A percentile compares a stretch with the other conserved stretches of the same genome.
Conservation (phyloP, 2,113 vertebrate genomes). For the Gavialis gangeticus region DNA sequence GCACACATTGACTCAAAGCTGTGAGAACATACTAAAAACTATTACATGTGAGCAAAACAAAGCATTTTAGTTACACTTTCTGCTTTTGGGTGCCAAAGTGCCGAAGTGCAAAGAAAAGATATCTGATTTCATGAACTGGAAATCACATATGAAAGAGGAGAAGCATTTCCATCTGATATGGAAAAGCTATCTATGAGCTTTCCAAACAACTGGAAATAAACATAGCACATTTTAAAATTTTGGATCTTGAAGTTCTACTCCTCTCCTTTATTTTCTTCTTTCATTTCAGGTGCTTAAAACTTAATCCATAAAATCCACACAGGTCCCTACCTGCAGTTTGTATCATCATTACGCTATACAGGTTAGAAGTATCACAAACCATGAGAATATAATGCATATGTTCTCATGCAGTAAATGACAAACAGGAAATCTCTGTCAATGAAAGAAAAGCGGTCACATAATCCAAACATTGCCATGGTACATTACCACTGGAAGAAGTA, state of each 20-base stretch:
- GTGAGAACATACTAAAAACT: neutral
- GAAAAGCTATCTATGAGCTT: neutral
- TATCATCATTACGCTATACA: neutral
- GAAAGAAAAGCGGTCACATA: neutral
- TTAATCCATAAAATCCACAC: neutral
- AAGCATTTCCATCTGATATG: neutral
- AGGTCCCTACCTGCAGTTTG: neutral
- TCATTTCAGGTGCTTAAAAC: neutral
- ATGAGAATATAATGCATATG: neutral
- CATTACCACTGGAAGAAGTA: neutral
- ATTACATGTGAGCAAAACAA: neutral
- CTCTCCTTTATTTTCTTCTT: neutral
- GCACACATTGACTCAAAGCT: neutral
- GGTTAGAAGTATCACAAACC: neutral
- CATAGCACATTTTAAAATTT: neutral
- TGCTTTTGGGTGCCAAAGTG: neutral
- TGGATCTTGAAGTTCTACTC: neutral
- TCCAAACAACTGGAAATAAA: neutral
- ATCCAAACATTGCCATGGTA: neutral
- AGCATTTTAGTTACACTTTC: neutral
- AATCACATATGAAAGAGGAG: neutral
- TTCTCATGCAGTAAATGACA: neutral
- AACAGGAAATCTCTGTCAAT: accelerated
- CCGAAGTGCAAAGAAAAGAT: neutral
- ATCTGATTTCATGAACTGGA: neutral